Evolutionary conservation across 2,113 vertebrate genomes (phyloP).

Genomic region (Phoenicopterus ruber): DNA sequence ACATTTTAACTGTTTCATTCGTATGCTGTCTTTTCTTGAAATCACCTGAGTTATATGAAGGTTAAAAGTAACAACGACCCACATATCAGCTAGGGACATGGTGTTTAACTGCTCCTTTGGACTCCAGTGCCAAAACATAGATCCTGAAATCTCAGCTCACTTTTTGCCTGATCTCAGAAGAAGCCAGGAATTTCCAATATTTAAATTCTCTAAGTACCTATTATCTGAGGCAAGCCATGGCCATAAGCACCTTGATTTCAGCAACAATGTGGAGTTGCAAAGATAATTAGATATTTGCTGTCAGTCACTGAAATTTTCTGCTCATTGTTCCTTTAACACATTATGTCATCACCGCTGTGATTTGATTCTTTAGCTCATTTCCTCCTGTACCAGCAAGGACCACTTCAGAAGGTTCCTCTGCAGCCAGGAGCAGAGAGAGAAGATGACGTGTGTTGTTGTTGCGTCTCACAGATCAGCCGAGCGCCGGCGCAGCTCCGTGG

Average conservation of each 20-base stretch:
- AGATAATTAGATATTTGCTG: background rate
- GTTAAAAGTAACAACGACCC: background rate
- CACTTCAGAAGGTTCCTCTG: background rate
- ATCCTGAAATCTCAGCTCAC: background rate
- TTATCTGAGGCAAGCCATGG: background rate
- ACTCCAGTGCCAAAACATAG: background rate
- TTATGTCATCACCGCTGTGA: rapidly evolving
- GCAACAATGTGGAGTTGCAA: background rate
- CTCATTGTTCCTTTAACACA: background rate
- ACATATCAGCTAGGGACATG: background rate
- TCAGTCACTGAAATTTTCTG: background rate
- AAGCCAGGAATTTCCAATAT: background rate
- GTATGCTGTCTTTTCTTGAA: background rate
- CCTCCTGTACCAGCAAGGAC: background rate
- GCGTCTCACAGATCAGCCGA: constrained; percentile 63
- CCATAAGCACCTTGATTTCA: background rate
- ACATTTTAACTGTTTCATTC: background rate
- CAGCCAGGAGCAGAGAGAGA: rapidly evolving
- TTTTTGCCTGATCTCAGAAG: background rate
- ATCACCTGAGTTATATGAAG: background rate
- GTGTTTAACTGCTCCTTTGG: background rate
- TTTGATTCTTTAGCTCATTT: background rate
- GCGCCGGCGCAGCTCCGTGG: constrained; percentile 82
- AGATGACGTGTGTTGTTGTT: background rate
- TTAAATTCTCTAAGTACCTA: background rate